Base-by-base conservation (phyloP, 1,140 invertebrate species). In the Sycophila sp. region DNA sequence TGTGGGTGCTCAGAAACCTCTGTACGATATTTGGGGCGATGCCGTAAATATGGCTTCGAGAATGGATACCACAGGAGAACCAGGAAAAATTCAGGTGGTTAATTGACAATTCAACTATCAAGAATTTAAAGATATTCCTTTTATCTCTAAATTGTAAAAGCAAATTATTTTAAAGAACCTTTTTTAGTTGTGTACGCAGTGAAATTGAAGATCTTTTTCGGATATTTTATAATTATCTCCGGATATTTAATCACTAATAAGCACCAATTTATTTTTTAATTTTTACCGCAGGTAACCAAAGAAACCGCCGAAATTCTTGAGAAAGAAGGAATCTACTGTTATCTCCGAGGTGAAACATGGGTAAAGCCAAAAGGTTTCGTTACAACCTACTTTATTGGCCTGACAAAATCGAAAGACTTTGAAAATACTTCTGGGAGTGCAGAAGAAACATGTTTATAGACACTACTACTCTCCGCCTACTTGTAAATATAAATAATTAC, bases 21-120 rank as follows among this genome's bases (percentile, higher is more conserved):
- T 96, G 11, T 96, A 93, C 74, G 94, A 98, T 81, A 96, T 98
- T 73, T 97, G 96, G 96, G 96, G 96, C 0, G 94, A 98, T 85
- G 93, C 95, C 0, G 96, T 98, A 0, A 98, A 98, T 85, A 94
- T 98, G 89, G 95, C 96, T 1, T 96, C 95, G 7, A 88, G 96
- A 76, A 96, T 96, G 94, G 95, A 96, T 76, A 94, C 92, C 0
- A 94, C 92, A 0, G 94, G 95, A 24, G 83, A 91, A 73, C 87
- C 90, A 3, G 93, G 93, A 53, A 90, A 90, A 81, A 95, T 96
- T 76, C 94, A 96, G 82, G 92, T 94, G 53, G 6, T 15, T 11
- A 22, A 24, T 15, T 59, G 40, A 10, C 26, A 24, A 36, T 34
- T 36, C 17, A 13, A 3, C 11, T 4, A 4, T 30, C 0, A 28